Base-by-base conservation (phyloP, 2,888 invertebrate genomes). In the Phaonia tiefii region DNA sequence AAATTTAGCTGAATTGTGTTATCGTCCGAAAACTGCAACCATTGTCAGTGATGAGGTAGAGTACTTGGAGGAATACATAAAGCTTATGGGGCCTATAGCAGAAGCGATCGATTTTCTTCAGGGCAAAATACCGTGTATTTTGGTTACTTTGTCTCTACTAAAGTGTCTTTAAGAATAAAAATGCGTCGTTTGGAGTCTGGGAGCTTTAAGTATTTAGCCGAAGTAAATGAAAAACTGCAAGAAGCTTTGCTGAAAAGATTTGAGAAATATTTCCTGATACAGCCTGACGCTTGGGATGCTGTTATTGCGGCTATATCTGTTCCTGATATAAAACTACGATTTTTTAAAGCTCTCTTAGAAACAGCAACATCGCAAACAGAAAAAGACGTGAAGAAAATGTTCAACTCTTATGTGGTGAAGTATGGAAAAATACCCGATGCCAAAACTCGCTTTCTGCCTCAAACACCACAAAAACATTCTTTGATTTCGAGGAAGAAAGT, bases 101-200 rank as follows among this genome's bases (percentile, higher is more conserved):
- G n/a, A n/a, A n/a, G n/a, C n/a, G n/a, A n/a, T 60, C 67, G 66
- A 75, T 58, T 75, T 58, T 42, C 67, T 75, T 67, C 66, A 75
- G 56, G 65, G 54, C 11, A 73, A 73, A 73, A 73, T 2, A 72
- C 60, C 54, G 54, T 69, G 58, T 63, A 63, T 42, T 65, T 65
- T 65, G 65, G 65, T 25, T 51, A 51, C 67, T 51, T 51, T 8
- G 31, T 49, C 1, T 58, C 71, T 42, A 58, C 71, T 58, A 58
- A 58, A 42, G 58, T 71, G 15, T 42, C 71, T 11, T 39, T 71
- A 42, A n/a, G n/a, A n/a, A n/a, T n/a, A n/a, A n/a, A n/a, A n/a
- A n/a, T n/a, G n/a, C n/a, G n/a, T n/a, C n/a, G 26, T 42, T 70
- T 70, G 42, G 42, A 42, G 20, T 5, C 5, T 5, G 7, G 49